Base-by-base conservation (phyloP, 2,888 invertebrate species). In the Ophion slaviceki region DNA sequence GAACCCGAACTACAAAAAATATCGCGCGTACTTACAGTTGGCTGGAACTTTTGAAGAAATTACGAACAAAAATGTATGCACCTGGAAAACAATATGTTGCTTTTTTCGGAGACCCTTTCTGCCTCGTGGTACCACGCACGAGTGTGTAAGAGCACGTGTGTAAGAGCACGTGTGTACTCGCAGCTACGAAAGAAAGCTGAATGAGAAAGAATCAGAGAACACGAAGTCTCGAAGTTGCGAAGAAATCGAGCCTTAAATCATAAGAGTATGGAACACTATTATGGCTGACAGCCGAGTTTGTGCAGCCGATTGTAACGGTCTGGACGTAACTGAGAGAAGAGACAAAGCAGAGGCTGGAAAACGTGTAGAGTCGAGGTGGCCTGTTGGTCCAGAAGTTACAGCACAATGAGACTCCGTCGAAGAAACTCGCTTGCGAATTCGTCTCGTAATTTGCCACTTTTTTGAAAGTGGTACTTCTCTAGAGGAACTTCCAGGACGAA, bases 161-260 rank as follows among this genome's bases (percentile, higher is more conserved):
- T 47, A 75, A 45, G 68, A 24, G 57, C 59, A 40, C 53, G 45
- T n/a, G n/a, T n/a, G n/a, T 78, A 67, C 47, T 64, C 6, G 75
- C 59, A 64, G 20, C 20, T 17, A 32, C 59, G 32, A n/a, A 59
- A 64, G 68, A 45, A 59, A 72, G 20, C 66, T 5, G 53, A 77
- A 67, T 24, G 76, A 77, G 70, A 64, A 59, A 71, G 71, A 80
- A 82, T 76, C 17, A 14, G 53, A 53, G 17, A 14, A 17, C 14
- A 14, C 5, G 64, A 70, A 59, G 66, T 71, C 64, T 70, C 71
- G 76, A 76, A 84, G 47, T 76, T 80, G 57, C 66, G 45, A 61
- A 80, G 53, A 66, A 66, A 62, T 66, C 61, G 71, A 66, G 64
- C 45, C 74, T 78, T 85, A 81, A 81, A 84, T 84, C 84, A 84